Conservation (phyloP, 2,113 vertebrate species). For the Neogobius melanostomus region DNA sequence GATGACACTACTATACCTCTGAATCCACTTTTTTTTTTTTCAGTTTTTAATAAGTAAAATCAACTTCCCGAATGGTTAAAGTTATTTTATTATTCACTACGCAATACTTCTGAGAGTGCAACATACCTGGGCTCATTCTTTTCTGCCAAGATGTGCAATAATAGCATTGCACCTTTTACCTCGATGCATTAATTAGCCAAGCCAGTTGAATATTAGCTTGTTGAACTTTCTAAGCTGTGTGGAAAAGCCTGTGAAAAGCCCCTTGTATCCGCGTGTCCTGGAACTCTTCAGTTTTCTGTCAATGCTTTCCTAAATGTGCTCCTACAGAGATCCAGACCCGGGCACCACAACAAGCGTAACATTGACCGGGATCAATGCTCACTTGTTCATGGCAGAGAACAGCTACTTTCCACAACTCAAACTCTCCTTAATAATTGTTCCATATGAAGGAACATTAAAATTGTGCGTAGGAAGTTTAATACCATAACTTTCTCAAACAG, state of each 20-base stretch:
- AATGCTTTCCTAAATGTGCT: constrained; percentile 15
- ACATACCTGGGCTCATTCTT: too few relatives aligned
- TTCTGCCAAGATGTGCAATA: neutral
- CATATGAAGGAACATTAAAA: too few relatives aligned
- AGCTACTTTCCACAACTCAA: constrained; percentile 20
- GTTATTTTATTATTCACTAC: too few relatives aligned
- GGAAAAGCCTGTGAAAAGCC: constrained; percentile 11
- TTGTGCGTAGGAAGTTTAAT: too few relatives aligned
- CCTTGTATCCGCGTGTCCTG: constrained; percentile 13
- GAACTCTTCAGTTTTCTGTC: constrained; percentile 29
- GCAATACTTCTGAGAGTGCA: too few relatives aligned
- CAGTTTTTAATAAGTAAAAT: too few relatives aligned
- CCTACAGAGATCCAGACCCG: constrained; percentile 14
- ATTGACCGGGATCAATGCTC: constrained; percentile 40
- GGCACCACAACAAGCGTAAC: constrained; percentile 33
- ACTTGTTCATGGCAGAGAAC: constrained; percentile 15
- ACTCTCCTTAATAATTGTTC: too few relatives aligned
- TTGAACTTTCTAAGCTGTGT: constrained; percentile 8
- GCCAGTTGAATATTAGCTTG: neutral
- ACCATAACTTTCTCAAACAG: too few relatives aligned
- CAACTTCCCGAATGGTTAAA: too few relatives aligned
- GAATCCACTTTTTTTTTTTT: too few relatives aligned
- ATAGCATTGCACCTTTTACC: constrained; percentile 11
- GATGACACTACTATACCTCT: too few relatives aligned
- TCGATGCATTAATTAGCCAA: neutral